Conservation (phyloP, 2,113 vertebrate species). For the Rana temporaria region DNA sequence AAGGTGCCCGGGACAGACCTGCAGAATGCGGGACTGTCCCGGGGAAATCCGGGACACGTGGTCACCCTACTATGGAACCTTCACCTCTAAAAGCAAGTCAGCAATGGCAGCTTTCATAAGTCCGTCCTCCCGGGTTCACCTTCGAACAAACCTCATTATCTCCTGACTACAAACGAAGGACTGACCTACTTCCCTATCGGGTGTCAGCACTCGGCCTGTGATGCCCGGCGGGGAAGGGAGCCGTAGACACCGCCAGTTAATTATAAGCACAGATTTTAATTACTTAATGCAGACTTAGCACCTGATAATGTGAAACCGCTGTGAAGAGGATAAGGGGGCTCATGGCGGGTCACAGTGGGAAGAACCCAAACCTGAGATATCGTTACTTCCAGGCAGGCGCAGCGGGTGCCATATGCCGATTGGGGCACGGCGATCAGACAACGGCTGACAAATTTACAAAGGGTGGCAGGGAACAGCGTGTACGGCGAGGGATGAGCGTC, state of each 20-base stretch:
- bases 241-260: conserved; percentile 31
- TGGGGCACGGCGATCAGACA: neutral
- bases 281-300: conserved; percentile 11
- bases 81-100: no score
- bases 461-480: neutral
- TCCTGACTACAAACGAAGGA: no score
- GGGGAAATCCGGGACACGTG: no score
- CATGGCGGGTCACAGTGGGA: no score
- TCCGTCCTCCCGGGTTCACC: no score
- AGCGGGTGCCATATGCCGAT: neutral
- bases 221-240: conserved; percentile 2
- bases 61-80: no score
- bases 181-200: no score
- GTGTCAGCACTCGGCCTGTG: neutral
- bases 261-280: conserved; percentile 37
- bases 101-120: no score
- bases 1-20: no score
- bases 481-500: neutral
- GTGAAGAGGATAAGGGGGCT: neutral
- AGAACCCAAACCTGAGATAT: neutral
- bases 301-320: conserved; percentile 2
- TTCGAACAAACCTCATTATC: no score
- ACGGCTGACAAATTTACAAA: neutral
- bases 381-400: neutral
- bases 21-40: no score